phyloP scores from a whole-genome alignment of 2,113 vertebrate species.

The Lucifuga dentata region DNA sequence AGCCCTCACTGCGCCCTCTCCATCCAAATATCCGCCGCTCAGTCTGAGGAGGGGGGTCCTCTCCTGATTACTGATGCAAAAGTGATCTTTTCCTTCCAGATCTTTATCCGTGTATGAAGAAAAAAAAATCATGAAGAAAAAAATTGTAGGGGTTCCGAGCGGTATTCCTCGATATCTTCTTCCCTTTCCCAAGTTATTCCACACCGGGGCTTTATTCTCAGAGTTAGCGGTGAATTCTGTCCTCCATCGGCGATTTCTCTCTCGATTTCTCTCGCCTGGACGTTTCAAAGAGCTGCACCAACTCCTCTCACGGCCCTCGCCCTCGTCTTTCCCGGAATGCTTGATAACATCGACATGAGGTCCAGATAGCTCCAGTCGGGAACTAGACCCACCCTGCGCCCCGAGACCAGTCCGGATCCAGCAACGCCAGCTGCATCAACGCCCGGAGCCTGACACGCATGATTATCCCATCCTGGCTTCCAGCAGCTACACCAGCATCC shows the following conservation, averaged over 20 bases:
- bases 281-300: conserved; percentile 62
- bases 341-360: conserved; percentile 59
- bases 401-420: conserved; percentile 73
- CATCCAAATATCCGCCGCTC: conserved; percentile 66
- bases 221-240: conserved; percentile 38
- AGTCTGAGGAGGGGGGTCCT: conserved; percentile 51
- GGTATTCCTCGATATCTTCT: conserved; percentile 42
- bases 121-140: conserved; percentile 54
- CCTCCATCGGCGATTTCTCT: conserved; percentile 62
- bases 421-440: conserved; percentile 76
- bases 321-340: conserved; percentile 55
- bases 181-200: conserved; percentile 58
- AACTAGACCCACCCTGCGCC: conserved; percentile 70
- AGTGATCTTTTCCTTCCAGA: conserved; percentile 56
- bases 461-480: conserved; percentile 81
- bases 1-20: conserved; percentile 73
- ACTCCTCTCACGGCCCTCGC: conserved; percentile 61
- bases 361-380: conserved; percentile 57
- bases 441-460: conserved; percentile 77
- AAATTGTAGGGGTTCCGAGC: conserved; percentile 9
- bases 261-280: conserved; percentile 52
- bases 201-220: conserved; percentile 45
- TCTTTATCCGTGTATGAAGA: conserved; percentile 41
- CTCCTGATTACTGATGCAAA: conserved; percentile 71
- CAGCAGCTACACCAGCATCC: conserved; percentile 68